These are phyloP conservation scores for Aplysia californica DNA, from an alignment of 1,140 invertebrate genomes.

Conservation along the genomic window DNA sequence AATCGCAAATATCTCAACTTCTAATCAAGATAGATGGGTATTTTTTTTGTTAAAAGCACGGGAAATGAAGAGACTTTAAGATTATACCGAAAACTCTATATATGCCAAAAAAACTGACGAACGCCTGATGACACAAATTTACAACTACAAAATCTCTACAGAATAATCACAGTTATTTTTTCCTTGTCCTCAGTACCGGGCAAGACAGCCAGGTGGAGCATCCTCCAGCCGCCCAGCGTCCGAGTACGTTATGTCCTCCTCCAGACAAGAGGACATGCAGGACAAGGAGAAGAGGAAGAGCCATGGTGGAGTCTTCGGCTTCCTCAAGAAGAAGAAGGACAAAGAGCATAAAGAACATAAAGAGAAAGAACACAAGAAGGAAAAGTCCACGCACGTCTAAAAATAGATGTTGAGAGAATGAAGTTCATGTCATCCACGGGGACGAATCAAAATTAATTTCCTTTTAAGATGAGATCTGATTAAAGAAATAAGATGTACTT, in stretches of 20 bases:
- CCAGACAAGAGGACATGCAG: conserved; percentile 4
- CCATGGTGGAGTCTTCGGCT: conserved; percentile 50
- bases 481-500: no score
- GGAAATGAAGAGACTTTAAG: no score
- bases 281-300: conserved; percentile 44
- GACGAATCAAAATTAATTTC: no score
- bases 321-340: conserved; percentile 57
- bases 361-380: conserved; percentile 34
- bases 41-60: no score
- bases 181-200: background rate
- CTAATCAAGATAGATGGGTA: no score
- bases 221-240: conserved; percentile 7
- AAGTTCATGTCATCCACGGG: no score
- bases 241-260: no score
- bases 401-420: background rate
- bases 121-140: background rate
- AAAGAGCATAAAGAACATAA: conserved; percentile 46
- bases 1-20: no score
- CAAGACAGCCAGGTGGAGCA: background rate
- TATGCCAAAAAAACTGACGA: background rate
- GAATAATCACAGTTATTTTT: background rate
- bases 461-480: no score
- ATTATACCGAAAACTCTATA: no score
- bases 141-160: background rate
- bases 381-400: conserved; percentile 32